Base-by-base conservation (phyloP, 2,888 invertebrate genomes). In the Zaprionus lineosus region DNA sequence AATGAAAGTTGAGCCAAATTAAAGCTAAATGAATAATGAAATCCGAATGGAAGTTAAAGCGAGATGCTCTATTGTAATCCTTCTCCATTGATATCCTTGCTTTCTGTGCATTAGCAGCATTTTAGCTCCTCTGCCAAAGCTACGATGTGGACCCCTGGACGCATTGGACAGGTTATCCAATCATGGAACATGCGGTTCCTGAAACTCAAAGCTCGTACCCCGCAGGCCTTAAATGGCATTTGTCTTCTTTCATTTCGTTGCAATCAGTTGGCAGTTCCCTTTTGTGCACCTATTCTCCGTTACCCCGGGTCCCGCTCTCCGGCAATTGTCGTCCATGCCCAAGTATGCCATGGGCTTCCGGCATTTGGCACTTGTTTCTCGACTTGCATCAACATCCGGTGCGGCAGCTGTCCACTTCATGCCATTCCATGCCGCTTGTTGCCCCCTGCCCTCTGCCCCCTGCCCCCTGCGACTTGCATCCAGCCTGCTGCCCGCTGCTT, bases 351-450 rank as follows among this genome's bases (percentile, higher is more conserved):
- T 53, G 64, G 52, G 67, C 77, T 81, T 78, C 78, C 84, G 84
- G 77, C 84, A 81, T 79, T 78, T 81, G 81, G 69, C 78, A 78
- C 84, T 78, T 84, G 84, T 79, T 79, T 68, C 84, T 84, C 76
- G 84, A 84, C 83, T 78, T 78, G 77, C 81, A 83, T 81, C 78
- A 74, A 76, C 78, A 73, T 78, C 78, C 78, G 78, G 53, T 56
- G 51, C 44, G 40, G 37, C 71, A 70, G 37, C 52, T 47, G 59
- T 36, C 61, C 46, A 34, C 46, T 58, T 12, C 24, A 12, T 14
- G 3, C 33, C 14, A 19, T 26, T 9, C 4, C 5, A 12, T 6
- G 4, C 5, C 11, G 1, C 3, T n/a, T n/a, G 28, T n/a, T 28
- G n/a, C 9, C 28, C 28, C 4, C 28, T n/a, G n/a, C 5, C 9